phyloP scores from a whole-genome alignment of 2,888 invertebrate species.

The Hypsopygia costalis region DNA sequence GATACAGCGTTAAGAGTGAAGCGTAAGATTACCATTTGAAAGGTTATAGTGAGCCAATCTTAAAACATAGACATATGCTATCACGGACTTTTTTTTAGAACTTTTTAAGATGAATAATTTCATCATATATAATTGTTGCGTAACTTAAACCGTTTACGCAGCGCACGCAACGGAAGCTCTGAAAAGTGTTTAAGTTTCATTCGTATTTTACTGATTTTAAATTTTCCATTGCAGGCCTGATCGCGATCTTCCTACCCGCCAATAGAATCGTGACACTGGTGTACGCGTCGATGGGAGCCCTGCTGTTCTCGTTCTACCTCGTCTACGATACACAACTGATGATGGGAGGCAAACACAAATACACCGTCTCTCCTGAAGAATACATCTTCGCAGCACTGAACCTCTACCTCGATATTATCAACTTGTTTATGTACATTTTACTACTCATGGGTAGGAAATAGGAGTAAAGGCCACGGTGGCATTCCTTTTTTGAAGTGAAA shows the following conservation, averaged over 20 bases:
- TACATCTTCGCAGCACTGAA: slow-evolving; percentile 96
- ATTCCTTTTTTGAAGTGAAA: too few species aligned
- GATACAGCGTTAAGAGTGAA: too few species aligned
- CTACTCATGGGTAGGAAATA: slow-evolving; percentile 49
- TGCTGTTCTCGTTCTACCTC: slow-evolving; percentile 93
- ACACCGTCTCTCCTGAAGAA: slow-evolving; percentile 94
- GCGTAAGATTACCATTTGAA: too few species aligned
- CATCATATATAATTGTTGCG: too few species aligned
- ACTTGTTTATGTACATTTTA: slow-evolving; percentile 93
- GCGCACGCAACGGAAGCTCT: too few species aligned
- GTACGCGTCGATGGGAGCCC: slow-evolving; percentile 92
- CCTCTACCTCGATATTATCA: slow-evolving; percentile 93
- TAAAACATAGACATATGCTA: too few species aligned
- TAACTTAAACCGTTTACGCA: too few species aligned
- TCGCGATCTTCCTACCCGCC: slow-evolving; percentile 84
- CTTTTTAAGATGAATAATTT: too few species aligned
- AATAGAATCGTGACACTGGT: slow-evolving; percentile 83
- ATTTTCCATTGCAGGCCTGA: slow-evolving; percentile 68
- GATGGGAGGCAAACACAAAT: slow-evolving; percentile 95
- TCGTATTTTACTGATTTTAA: too few species aligned
- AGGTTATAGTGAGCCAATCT: too few species aligned
- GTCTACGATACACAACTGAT: slow-evolving; percentile 95
- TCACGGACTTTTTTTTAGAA: too few species aligned
- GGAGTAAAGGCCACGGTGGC: slow-evolving; percentile 16
- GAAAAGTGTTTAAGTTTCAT: too few species aligned